phyloP scores from a whole-genome alignment of 1,140 invertebrate species.

The Listronotus oregonensis region DNA sequence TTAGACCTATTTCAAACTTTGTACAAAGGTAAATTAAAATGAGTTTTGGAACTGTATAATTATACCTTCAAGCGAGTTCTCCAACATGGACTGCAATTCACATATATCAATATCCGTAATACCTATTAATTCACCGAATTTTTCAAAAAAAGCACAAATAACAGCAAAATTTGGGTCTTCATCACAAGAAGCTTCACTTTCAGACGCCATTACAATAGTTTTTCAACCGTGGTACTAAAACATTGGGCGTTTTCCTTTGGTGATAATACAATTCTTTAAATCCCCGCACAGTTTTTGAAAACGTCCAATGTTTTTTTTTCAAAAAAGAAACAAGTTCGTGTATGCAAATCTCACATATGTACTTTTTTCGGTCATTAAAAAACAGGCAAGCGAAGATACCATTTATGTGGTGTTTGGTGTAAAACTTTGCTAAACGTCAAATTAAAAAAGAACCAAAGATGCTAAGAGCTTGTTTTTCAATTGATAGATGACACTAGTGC shows the following conservation, averaged over 20 bases:
- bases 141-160: constrained; percentile 90
- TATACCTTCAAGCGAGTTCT: constrained; percentile 84
- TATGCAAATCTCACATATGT: too few species aligned
- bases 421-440: too few species aligned
- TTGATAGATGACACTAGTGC: too few species aligned
- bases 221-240: not conserved
- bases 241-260: not conserved
- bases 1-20: not conserved
- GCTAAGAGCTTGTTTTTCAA: too few species aligned
- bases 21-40: not conserved
- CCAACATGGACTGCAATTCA: constrained; percentile 85
- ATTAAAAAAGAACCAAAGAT: too few species aligned
- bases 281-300: too few species aligned
- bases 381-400: too few species aligned
- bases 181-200: constrained; percentile 83
- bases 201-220: constrained; percentile 71
- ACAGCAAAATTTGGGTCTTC: constrained; percentile 95
- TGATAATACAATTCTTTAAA: too few species aligned
- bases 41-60: constrained; percentile 9
- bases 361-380: too few species aligned
- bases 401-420: too few species aligned
- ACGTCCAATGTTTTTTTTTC: too few species aligned
- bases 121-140: constrained; percentile 82
- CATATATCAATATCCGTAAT: constrained; percentile 76
- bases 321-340: too few species aligned